These are phyloP conservation scores for Picathartes gymnocephalus DNA, from an alignment of 2,113 vertebrate genomes.

Conservation along the genomic window DNA sequence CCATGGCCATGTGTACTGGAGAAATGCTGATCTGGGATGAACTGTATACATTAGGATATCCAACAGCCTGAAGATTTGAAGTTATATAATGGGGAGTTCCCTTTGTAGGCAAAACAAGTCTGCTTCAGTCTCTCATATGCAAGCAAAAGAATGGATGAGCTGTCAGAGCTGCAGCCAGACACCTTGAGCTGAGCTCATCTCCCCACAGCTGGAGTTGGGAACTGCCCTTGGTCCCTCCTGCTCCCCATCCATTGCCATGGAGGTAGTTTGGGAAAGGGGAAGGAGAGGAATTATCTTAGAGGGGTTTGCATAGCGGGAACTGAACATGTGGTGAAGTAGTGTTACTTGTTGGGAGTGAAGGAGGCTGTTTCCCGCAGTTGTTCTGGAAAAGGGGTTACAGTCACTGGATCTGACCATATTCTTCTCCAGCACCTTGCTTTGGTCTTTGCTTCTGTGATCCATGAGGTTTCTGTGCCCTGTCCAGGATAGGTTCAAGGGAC, in stretches of 20 bases:
- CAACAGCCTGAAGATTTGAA: not conserved
- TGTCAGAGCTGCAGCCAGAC: not conserved
- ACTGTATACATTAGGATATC: not conserved
- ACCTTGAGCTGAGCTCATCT: not conserved
- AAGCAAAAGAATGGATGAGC: not conserved
- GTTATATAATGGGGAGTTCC: not conserved
- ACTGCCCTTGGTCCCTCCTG: not conserved
- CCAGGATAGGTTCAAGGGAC: not conserved
- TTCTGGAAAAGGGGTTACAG: not conserved
- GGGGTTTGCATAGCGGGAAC: not conserved
- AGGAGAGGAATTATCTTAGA: not conserved
- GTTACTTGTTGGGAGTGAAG: not conserved
- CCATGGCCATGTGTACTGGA: not conserved
- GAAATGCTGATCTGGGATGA: not conserved
- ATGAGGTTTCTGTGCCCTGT: fast-evolving
- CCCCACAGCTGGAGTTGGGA: not conserved
- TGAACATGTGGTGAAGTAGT: not conserved
- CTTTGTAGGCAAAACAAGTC: not conserved
- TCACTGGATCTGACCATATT: not conserved
- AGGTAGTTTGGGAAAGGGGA: not conserved
- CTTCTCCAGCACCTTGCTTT: not conserved
- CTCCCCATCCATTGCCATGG: not conserved
- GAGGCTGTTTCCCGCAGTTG: not conserved
- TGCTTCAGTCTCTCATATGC: fast-evolving
- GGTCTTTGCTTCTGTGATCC: not conserved